Base-by-base conservation (phyloP, 2,797 vertebrate genomes). In the Echeneis naucrates region DNA sequence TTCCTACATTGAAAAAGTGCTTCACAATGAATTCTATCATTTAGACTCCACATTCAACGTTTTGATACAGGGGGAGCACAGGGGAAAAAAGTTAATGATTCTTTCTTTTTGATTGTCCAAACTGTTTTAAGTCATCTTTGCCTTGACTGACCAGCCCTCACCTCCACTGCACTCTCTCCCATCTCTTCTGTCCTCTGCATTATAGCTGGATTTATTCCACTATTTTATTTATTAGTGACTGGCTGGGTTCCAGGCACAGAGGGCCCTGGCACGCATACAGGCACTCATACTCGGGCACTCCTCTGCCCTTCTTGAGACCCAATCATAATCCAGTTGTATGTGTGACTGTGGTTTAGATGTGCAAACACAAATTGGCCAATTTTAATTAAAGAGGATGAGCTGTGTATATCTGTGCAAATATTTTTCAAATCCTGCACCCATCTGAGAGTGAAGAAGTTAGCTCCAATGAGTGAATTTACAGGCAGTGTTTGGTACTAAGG, bases 361-460 rank as follows among this genome's bases (percentile, higher is more conserved):
- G 84, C 87, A 93, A 92, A 93, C 75, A 91, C 55, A 40, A 84
- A 88, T 78, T 74, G 84, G 71, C 75, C 75, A 56, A 40, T 80
- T 91, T 92, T 90, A 91, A 92, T 92, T 92, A 91, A 91, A 81
- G 48, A 74, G 77, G 79, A 90, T 87, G 81, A 91, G 81, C 77
- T 82, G 79, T 72, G 58, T 50, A 68, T 76, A 72, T 83, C 88
- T 89, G 78, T 79, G 86, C 83, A 91, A 91, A 91, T 86, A 86
- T 5, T 69, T 82, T 82, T 72, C 9, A 59, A 64, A 57, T 63
- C 50, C 71, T 60, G 50, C 71, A 85, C 75, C 84, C 77, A 75
- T 81, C 76, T 80, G 68, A 79, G 74, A 86, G 58, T 60, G 54
- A 54, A 27, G 70, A 70, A 33, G 17, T 57, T 27, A 60, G 74